Evolutionary conservation across 2,113 vertebrate species (phyloP).

Genomic region (Helogale parvula): DNA sequence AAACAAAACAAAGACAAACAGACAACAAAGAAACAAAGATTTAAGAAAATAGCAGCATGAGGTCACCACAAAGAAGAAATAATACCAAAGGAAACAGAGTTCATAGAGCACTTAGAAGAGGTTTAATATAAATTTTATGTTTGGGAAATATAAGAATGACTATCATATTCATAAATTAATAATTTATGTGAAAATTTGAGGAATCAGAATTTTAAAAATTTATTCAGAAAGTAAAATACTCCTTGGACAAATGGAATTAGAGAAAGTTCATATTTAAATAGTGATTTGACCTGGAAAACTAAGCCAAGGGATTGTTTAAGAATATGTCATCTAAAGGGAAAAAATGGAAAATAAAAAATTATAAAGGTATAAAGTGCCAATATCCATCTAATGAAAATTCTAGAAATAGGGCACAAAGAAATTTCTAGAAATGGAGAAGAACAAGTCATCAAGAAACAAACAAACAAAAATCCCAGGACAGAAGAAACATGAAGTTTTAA

Average conservation of each 20-base stretch:
- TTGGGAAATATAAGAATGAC: background rate
- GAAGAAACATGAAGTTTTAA: background rate
- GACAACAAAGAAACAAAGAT: background rate
- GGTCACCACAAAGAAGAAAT: background rate
- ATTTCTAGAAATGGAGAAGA: background rate
- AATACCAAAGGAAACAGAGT: background rate
- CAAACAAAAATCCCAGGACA: background rate
- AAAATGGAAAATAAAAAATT: background rate
- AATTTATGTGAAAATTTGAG: background rate
- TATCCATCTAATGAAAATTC: background rate
- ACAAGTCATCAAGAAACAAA: background rate
- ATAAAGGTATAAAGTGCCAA: background rate
- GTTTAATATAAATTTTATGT: too few species aligned
- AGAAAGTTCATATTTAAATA: conserved; percentile 3
- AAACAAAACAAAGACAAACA: background rate
- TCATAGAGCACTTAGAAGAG: background rate
- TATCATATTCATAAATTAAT: background rate
- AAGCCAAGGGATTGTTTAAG: background rate
- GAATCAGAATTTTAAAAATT: background rate
- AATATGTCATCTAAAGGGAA: background rate
- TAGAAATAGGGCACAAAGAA: conserved; percentile 12
- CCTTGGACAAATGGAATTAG: background rate
- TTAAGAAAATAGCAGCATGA: background rate
- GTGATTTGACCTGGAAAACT: background rate
- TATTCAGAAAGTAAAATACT: background rate